Conservation (phyloP, 2,113 vertebrate genomes). For the Lethenteron camtschaticum region DNA sequence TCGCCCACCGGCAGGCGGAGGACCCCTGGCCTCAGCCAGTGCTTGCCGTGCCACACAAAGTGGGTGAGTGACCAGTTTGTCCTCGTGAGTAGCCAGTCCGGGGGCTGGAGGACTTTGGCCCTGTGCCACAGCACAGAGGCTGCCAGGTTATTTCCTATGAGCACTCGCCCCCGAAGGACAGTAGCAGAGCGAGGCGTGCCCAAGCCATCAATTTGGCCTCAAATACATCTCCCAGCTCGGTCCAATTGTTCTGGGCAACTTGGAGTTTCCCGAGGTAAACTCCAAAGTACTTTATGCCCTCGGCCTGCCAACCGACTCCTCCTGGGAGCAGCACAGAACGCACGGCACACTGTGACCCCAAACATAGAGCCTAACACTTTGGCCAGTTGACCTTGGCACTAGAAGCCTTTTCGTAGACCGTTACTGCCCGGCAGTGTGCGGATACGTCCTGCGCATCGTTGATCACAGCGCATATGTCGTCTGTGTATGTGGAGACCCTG, state of each 20-base stretch:
- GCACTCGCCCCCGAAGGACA: background rate
- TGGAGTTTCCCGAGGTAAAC: background rate
- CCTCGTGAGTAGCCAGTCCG: background rate
- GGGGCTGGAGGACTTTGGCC: background rate
- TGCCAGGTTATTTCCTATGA: background rate
- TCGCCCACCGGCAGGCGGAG: conserved; percentile 1
- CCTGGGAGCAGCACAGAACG: background rate
- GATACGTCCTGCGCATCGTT: background rate
- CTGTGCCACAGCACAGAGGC: conserved; percentile 1
- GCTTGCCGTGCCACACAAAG: conserved; percentile 5
- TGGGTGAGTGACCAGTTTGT: background rate
- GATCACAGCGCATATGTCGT: background rate
- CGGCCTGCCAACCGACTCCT: background rate
- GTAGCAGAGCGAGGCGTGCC: background rate
- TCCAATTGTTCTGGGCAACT: background rate
- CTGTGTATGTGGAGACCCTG: background rate
- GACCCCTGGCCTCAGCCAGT: conserved; percentile 1
- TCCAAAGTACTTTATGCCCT: background rate
- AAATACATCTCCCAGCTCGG: background rate
- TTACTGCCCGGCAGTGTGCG: background rate
- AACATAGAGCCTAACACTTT: background rate
- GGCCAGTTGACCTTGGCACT: background rate
- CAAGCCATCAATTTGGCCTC: background rate
- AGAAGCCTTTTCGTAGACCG: background rate
- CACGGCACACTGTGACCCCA: background rate